phyloP scores from a whole-genome alignment of 2,888 invertebrate genomes.

The Melanargia galathea region DNA sequence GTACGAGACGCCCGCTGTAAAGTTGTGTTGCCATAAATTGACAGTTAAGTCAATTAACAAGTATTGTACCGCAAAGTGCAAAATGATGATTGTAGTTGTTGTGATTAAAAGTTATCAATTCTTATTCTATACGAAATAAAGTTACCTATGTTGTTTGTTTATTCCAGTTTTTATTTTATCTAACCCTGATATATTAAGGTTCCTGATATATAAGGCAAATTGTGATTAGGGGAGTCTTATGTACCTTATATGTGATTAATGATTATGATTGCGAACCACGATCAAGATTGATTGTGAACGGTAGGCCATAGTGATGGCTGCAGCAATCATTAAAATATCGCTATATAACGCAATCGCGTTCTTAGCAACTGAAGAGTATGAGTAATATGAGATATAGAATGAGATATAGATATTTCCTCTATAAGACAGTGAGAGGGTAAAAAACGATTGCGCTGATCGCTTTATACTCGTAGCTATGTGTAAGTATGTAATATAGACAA shows the following conservation, averaged over 20 bases:
- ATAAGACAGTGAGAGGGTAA: not conserved
- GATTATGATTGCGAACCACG: too few species aligned
- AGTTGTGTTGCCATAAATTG: slow-evolving; percentile 6
- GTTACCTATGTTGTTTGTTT: slow-evolving; percentile 74
- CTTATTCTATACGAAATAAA: slow-evolving; percentile 62
- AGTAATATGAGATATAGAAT: too few species aligned
- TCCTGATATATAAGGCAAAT: too few species aligned
- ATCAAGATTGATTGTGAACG: too few species aligned
- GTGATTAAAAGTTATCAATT: slow-evolving; percentile 54
- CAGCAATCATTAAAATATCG: too few species aligned
- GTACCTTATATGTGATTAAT: too few species aligned
- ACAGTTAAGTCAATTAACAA: slow-evolving; percentile 20
- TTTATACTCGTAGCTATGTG: not conserved
- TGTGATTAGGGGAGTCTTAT: too few species aligned
- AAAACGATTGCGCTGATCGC: not conserved
- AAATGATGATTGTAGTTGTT: slow-evolving; percentile 51
- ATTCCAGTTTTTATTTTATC: slow-evolving; percentile 36
- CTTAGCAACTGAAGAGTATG: too few species aligned
- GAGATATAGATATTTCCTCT: too few species aligned
- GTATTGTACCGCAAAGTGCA: slow-evolving; percentile 16
- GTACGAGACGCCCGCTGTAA: not conserved
- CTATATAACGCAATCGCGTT: too few species aligned
- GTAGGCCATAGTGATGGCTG: too few species aligned
- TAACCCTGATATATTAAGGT: not conserved
- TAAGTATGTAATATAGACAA: slow-evolving; percentile 2